Evolutionary conservation across 1,140 invertebrate species (phyloP), one percentile per base, ranked within the genome.

Genomic region (Rhopalosiphum maidis): DNA sequence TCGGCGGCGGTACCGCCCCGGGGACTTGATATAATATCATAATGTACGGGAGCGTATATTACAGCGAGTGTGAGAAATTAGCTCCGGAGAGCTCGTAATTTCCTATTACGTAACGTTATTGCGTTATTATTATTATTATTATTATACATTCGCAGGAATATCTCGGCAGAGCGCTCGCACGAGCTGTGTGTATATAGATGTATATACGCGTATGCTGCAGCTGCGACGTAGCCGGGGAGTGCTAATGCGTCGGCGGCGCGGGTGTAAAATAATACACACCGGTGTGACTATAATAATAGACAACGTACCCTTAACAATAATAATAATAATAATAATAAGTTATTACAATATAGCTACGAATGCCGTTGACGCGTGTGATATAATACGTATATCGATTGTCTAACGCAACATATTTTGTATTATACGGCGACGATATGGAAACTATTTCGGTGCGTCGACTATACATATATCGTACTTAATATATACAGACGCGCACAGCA

Each of bases 81-180:
- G 85, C 43, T 30, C 30, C 11, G 43, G 85, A 48, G 43, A 87
- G 85, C 25, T 87, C 85, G 85, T 87, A 46, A 87, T 46, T 87
- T 87, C 43, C 85, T 46, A 87, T 87, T 87, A 87, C 30, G 85
- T n/a, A 87, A 9, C 43, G 43, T 87, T 86, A 43, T 86, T 86
- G 35, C 60, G 37, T 83, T 82, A 82, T 82, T 82, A 77, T 77
- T 77, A 77, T n/a, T 77, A 85, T 41, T 85, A 85, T 85, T 41
- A 41, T 41, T 41, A 85, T 43, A 41, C 37, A 83, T 83, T 82
- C n/a, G 21, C 77, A 37, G 35, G 77, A 37, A 83, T 83, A 83
- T 83, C 77, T 83, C 77, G 77, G 77, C 30, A 77, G n/a, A n/a
- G 60, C 30, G 60, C 30, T 77, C 30, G 22, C 21, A 1, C 1